Base-by-base conservation (phyloP, 30 jellyfish, hydroid and myxozoan species). In the Sanderia malayensis region DNA sequence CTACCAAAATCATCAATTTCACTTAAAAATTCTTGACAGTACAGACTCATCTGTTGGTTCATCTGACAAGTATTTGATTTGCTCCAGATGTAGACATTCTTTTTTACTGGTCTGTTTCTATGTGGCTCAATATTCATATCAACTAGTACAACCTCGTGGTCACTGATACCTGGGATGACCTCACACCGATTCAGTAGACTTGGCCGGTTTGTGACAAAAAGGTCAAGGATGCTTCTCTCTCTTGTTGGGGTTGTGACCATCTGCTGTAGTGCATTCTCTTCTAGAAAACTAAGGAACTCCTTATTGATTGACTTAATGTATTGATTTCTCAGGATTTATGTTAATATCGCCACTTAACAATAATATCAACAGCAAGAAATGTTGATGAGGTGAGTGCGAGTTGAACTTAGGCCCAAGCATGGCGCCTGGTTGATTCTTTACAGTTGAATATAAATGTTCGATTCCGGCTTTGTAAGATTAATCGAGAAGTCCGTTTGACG, bases 101-200 rank as follows among this genome's bases (percentile, higher is more conserved):
- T 44, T 67, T 67, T 34, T 65, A 67, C 66, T 41, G 76, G 76
- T 29, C 47, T 61, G 4, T 67, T 65, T 23, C 80, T 34, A 32
- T 67, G 80, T 34, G 66, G 80, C 22, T 33, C 80, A 44, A 67
- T 67, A 37, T 67, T 67, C 34, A 60, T 44, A 44, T 67, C 44
- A 7, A 67, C 20, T 32, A 44, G 18, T 46, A 61, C 73, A 67
- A 2, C 44, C 3, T 67, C 66, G 44, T 67, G 37, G 44, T 67
- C 80, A 67, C 80, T 67, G 34, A 67, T 67, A n/a, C 80, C 80
- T 67, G 80, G 80, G 46, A 67, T 67, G 34, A 67, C 44, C 58
- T 44, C 76, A 64, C 28, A 61, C 31, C 80, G 34, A 30, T 67
- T 67, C 45, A 67, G 9, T 44, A 67, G 18, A 66, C 66, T 67